Base-by-base conservation (phyloP, 1,140 invertebrate species). In the Hydropsyche tenuis region DNA sequence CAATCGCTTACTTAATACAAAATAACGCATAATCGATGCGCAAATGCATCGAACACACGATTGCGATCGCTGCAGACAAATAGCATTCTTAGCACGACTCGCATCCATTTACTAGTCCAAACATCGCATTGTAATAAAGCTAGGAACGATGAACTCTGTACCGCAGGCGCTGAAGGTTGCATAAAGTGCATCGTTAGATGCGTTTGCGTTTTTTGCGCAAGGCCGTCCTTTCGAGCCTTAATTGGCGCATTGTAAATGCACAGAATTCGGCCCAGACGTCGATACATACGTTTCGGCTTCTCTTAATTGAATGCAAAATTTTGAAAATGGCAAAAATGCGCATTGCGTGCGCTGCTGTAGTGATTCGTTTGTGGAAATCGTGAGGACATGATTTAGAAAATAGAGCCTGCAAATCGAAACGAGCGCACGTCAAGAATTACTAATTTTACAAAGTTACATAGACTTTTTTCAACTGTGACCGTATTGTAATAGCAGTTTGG, bases 11-110 rank as follows among this genome's bases (percentile, higher is more conserved):
- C n/a, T 53, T 53, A 3, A 14, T 3, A 3, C 48, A 14, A 53
- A 5, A 53, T 14, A 22, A 53, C 14, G 48, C n/a, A 37, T 37
- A 37, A 37, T 37, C 30, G 30, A 37, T 37, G 30, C 30, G 9
- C 45, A 46, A 73, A 37, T 37, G 3, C 30, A 56, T 45, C 20
- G 64, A 22, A 62, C 20, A 42, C 66, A 62, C 63, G n/a, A 56
- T 62, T 51, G 56, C 60, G 65, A 73, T 75, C 62, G 69, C 74
- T 71, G 20, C 70, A 69, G 22, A 62, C 53, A 64, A 69, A 73
- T 69, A 75, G 48, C 71, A 75, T 73, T 73, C 70, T 69, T 73
- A 62, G 74, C 74, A 75, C 74, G 74, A 75, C 72, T 65, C 70
- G 68, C 68, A 70, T 70, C 68, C 68, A 70, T 70, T 70, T 70